Base-by-base conservation (phyloP, 2,797 vertebrate genomes). In the Clarias fuscus region DNA sequence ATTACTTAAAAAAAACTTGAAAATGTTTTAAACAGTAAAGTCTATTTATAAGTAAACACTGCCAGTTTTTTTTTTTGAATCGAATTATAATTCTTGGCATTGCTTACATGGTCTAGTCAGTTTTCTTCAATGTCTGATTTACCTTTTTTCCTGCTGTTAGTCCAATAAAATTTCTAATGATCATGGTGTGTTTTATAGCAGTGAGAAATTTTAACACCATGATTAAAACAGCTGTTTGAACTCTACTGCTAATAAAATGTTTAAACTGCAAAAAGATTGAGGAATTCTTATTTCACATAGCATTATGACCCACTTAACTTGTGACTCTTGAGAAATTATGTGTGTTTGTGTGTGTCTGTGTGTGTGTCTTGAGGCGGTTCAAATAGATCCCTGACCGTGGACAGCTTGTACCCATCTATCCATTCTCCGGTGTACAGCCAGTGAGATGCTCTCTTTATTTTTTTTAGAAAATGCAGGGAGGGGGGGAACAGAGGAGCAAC, bases 381-480 rank as follows among this genome's bases (percentile, higher is more conserved):
- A 3, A 61, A 59, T 77, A 61, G 58, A 85, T 71, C 76, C 24
- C 27, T 90, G 85, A 85, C 75, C 68, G 84, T 85, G 87, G 59
- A 88, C 85, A 88, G 79, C 67, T n/a, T 88, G 89, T 88, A 58
- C 82, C 71, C 82, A 43, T 88, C 84, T 72, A n/a, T 40, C 43
- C 17, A 72, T 82, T 87, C 70, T 86, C 10, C 7, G 68, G 84
- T 78, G 67, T 84, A 64, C 56, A 75, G 53, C 71, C 78, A 73
- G 79, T 84, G 84, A 84, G 67, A 62, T 86, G 33, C 53, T 64
- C 24, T 20, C 43, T 58, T 84, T 75, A 59, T 72, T 84, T 71
- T 72, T 84, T 71, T 86, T 33, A 64, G 48, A 58, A 59, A 71
- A 84, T n/a, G 30, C 24, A 43, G 58, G 61, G 48, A 18, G 65